Evolutionary conservation across 2,888 invertebrate genomes (phyloP), one percentile per base, ranked within the genome.

Genomic region (Hydroisotoma schaefferi): DNA sequence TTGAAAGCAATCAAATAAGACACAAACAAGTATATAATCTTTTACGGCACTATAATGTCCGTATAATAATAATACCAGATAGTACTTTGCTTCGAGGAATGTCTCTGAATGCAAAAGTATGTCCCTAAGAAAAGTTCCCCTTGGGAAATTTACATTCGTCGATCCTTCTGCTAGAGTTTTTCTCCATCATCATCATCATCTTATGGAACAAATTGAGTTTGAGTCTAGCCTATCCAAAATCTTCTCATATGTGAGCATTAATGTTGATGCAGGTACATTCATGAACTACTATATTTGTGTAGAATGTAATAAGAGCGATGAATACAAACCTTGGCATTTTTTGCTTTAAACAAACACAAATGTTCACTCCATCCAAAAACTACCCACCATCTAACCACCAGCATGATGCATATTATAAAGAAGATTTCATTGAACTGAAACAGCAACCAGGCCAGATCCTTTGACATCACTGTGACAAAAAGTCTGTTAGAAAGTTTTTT

Each of bases 71-170:
- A 33, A 33, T 33, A 15, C 8, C 33, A 33, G 15, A 33, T 8
- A 33, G 33, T 8, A 10, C 8, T 33, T 33, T 33, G 33, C 15
- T 33, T 15, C 33, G 8, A 33, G 33, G 33, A 33, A 8, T 33
- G 8, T 33, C 33, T 15, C 33, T 33, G 8, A 33, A 33, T 33
- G 33, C 15, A 33, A 33, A 33, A 33, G 8, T 33, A 33, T 10
- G 33, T 33, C 33, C 33, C 15, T 33, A 33, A 33, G 33, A 33
- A 33, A 33, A 33, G 40, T 27, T 54, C 33, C 52, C 52, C 52
- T 27, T 27, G 54, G 54, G 43, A 54, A 54, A 54, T 54, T 54
- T 54, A 43, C 40, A 43, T 40, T 28, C 40, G 28, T 40, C 28
- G 54, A 40, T 54, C 28, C 43, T 26, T 28, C 43, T 52, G 37